Evolutionary conservation across 2,888 invertebrate genomes (phyloP).

Genomic region (Phasia obesa): DNA sequence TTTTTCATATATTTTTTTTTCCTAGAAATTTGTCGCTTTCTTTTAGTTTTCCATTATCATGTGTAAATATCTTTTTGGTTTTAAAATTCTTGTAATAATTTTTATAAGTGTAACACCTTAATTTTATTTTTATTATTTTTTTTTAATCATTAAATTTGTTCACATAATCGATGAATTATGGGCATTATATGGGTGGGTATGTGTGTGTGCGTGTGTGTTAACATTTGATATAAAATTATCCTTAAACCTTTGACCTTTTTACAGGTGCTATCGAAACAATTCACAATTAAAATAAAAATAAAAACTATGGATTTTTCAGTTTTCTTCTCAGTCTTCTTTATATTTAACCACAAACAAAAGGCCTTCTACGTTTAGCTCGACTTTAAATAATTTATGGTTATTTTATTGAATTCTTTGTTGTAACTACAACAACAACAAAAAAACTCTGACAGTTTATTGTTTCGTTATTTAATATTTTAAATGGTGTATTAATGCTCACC

Average conservation of each 20-base stretch:
- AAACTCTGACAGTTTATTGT: constrained; percentile 48
- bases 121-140: constrained; percentile 19
- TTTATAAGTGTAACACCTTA: constrained; percentile 57
- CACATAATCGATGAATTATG: constrained; percentile 65
- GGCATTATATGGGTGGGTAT: background rate
- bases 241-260: constrained; percentile 66
- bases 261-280: constrained; percentile 62
- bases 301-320: background rate
- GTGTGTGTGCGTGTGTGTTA: background rate
- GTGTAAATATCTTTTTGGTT: background rate
- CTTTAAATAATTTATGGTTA: constrained; percentile 62
- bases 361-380: constrained; percentile 23
- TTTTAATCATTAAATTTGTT: constrained; percentile 36
- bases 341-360: constrained; percentile 46
- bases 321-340: background rate
- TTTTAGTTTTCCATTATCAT: constrained; percentile 32
- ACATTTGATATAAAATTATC: constrained; percentile 39
- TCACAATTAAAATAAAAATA: constrained; percentile 3
- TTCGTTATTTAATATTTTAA: constrained; percentile 54
- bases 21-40: constrained; percentile 62
- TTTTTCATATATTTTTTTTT: constrained; percentile 20
- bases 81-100: constrained; percentile 30
- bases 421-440: constrained; percentile 14
- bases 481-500: constrained; percentile 62
- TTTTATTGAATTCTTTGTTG: constrained; percentile 53